Evolutionary conservation across 92 coral and sea anemone species (phyloP).

Genomic region (Epizoanthus illoricatus): DNA sequence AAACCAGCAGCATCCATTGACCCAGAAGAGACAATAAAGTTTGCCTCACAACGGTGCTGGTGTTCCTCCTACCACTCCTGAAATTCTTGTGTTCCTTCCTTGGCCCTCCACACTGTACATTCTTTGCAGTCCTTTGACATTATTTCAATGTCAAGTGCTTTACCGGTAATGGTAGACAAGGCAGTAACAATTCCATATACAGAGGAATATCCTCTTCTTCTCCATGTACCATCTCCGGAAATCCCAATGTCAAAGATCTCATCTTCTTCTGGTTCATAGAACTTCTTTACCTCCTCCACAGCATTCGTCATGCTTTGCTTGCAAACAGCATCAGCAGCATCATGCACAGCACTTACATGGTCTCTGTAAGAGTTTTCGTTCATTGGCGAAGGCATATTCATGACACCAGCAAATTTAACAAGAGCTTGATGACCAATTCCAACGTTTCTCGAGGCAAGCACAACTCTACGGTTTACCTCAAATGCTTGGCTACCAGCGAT

Average conservation of each 20-base stretch:
- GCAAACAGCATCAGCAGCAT: conserved; percentile 45
- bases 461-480: conserved; percentile 57
- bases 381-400: conserved; percentile 61
- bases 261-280: conserved; percentile 49
- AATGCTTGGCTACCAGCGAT: conserved; percentile 37
- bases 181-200: conserved; percentile 55
- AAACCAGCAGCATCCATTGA: conserved; percentile 58
- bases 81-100: conserved; percentile 44
- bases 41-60: conserved; percentile 46
- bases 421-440: conserved; percentile 61
- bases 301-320: conserved; percentile 51
- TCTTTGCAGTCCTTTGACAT: conserved; percentile 37
- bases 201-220: conserved; percentile 52
- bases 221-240: conserved; percentile 59
- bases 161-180: conserved; percentile 49
- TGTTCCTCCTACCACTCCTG: conserved; percentile 60
- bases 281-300: conserved; percentile 37
- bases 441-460: conserved; percentile 54
- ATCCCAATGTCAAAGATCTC: conserved; percentile 42
- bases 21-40: too few species aligned
- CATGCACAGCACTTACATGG: conserved; percentile 46
- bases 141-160: conserved; percentile 49
- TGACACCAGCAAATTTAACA: conserved; percentile 49
- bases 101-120: conserved; percentile 42
- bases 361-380: conserved; percentile 49